Percentiles rank a stretch among this genome's conserved stretches.
These are phyloP conservation scores for Caiman crocodilus DNA, from an alignment of 2,797 vertebrate species.

Conservation along the genomic window DNA sequence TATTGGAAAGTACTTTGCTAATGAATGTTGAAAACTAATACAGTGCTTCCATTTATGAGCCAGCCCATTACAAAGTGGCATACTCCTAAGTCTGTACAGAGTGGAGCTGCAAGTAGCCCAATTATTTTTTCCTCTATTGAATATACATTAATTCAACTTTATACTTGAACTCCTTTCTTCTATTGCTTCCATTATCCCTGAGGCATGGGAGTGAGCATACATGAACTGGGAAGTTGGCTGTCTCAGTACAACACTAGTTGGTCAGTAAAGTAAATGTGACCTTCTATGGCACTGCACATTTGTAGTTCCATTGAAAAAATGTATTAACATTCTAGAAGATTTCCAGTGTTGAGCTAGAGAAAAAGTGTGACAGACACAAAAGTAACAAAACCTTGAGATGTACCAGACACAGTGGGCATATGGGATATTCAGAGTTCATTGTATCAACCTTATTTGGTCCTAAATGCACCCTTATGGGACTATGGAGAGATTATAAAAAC, in stretches of 20 bases:
- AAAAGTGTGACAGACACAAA: not conserved
- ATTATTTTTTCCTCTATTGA: not conserved
- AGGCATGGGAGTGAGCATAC: constrained; percentile 1
- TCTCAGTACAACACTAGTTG: not conserved
- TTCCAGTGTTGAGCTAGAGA: not conserved
- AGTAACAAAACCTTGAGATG: not conserved
- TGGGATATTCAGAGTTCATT: not conserved
- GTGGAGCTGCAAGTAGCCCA: no score
- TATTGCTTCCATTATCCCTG: constrained; percentile 24
- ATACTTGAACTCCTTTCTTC: constrained; percentile 46
- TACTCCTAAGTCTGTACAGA: not conserved
- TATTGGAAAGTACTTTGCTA: not conserved
- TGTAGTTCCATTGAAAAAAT: not conserved
- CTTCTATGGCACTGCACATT: not conserved
- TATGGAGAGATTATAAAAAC: not conserved
- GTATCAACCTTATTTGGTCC: not conserved
- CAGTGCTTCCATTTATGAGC: not conserved
- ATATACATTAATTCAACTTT: not conserved
- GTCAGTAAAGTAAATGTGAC: not conserved
- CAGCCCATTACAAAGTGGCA: not conserved
- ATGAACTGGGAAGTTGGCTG: constrained; percentile 37
- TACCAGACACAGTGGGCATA: not conserved
- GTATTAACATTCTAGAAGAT: not conserved
- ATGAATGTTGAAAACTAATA: not conserved
- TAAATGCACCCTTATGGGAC: not conserved